These are phyloP conservation scores for Dryocosmus kuriphilus DNA, from an alignment of 2,888 invertebrate species.

Conservation along the genomic window DNA sequence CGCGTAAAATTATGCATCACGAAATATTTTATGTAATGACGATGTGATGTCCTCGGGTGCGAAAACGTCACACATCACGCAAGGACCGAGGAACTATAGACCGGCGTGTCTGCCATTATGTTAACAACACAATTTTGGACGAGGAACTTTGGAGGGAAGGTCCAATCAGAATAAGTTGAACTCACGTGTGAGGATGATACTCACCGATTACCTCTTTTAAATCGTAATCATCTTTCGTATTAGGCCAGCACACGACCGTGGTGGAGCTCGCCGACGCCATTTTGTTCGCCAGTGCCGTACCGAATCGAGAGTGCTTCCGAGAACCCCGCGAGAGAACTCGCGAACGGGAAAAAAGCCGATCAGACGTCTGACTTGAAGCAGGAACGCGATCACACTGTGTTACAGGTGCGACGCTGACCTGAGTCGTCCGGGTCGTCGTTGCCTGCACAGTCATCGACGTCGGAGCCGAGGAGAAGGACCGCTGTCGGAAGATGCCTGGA, in stretches of 20 bases:
- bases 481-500: conserved; percentile 82
- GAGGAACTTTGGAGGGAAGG: neutral
- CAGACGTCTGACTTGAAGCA: conserved; percentile 42
- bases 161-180: conserved; percentile 12
- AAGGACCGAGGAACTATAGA: neutral
- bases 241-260: conserved; percentile 86
- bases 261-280: conserved; percentile 81
- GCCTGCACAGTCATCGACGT: conserved; percentile 54
- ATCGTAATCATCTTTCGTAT: conserved; percentile 94
- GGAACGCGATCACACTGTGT: conserved; percentile 59
- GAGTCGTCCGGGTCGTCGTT: conserved; percentile 11
- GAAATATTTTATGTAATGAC: conserved; percentile 27
- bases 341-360: conserved; percentile 18
- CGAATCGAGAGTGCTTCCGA: conserved; percentile 79
- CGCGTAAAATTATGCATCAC: neutral
- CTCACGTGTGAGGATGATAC: conserved; percentile 67
- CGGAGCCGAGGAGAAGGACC: conserved; percentile 77
- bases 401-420: conserved; percentile 35
- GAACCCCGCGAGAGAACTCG: conserved; percentile 61
- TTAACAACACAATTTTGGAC: neutral
- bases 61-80: conserved; percentile 27
- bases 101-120: conserved; percentile 1
- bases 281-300: conserved; percentile 81
- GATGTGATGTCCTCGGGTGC: conserved; percentile 18
- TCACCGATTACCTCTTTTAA: conserved; percentile 95